These are phyloP conservation scores for Orthosia incerta DNA, from an alignment of 2,888 invertebrate species.

Conservation along the genomic window DNA sequence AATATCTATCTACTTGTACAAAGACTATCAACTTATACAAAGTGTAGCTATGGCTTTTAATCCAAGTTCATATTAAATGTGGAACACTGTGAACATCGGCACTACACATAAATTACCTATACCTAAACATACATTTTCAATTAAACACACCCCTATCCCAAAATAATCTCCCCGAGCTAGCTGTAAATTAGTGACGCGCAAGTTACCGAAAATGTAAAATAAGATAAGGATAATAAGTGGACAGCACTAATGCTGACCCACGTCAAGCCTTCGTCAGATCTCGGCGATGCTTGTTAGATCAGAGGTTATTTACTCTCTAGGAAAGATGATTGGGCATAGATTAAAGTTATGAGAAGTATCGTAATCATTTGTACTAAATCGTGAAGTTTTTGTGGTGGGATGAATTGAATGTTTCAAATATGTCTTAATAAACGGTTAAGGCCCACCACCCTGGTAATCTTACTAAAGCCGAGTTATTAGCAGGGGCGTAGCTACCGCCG, in stretches of 20 bases:
- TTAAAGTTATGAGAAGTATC: too few relatives aligned
- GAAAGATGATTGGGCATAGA: constrained; percentile 22
- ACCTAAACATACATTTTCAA: constrained; percentile 36
- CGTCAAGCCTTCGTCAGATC: constrained; percentile 65
- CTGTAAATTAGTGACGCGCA: constrained; percentile 44
- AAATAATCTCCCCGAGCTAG: constrained; percentile 25
- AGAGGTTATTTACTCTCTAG: constrained; percentile 62
- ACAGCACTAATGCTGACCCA: constrained; percentile 59
- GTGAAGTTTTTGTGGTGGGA: too few relatives aligned
- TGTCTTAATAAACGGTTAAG: too few relatives aligned
- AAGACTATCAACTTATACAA: too few relatives aligned
- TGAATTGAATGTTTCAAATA: too few relatives aligned
- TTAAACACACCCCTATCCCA: constrained; percentile 14
- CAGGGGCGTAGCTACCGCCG: too few relatives aligned
- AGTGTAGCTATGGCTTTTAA: too few relatives aligned
- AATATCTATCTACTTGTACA: too few relatives aligned
- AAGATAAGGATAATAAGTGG: constrained; percentile 56
- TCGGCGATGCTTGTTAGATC: constrained; percentile 57
- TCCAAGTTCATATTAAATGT: background rate
- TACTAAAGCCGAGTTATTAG: too few relatives aligned
- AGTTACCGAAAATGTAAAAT: constrained; percentile 54
- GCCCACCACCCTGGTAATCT: too few relatives aligned
- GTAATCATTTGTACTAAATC: too few relatives aligned
- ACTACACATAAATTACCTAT: background rate
- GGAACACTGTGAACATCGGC: background rate